Evolutionary conservation across 2,888 invertebrate genomes (phyloP).

Genomic region (Pomacea canaliculata): DNA sequence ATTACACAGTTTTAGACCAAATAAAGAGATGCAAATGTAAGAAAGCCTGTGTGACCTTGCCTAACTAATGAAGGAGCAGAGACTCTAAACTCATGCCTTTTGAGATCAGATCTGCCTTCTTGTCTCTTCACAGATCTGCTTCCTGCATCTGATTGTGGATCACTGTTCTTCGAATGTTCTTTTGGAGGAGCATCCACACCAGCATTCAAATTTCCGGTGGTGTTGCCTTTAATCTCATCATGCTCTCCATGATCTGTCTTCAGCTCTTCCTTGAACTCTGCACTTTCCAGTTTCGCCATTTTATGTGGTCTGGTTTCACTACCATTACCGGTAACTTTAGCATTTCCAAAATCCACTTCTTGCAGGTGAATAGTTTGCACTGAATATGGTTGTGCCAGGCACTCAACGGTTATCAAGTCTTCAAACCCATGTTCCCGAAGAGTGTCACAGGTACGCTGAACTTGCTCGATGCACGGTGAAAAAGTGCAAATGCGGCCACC

Average conservation of each 20-base stretch:
- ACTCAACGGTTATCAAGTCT: slow-evolving; percentile 88
- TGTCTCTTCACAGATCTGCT: no score
- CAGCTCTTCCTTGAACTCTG: neutral
- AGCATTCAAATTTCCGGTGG: slow-evolving; percentile 6
- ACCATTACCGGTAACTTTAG: neutral
- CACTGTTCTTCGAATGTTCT: neutral
- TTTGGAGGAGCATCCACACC: neutral
- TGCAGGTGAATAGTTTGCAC: slow-evolving; percentile 59
- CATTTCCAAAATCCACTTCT: slow-evolving; percentile 45
- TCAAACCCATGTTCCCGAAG: slow-evolving; percentile 83
- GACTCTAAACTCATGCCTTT: slow-evolving; percentile 64
- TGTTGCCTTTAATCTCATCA: slow-evolving; percentile 7
- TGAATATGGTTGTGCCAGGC: slow-evolving; percentile 70
- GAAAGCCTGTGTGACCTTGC: slow-evolving; percentile 96
- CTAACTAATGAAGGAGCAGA: slow-evolving; percentile 80
- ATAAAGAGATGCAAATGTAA: slow-evolving; percentile 90
- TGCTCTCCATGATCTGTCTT: neutral
- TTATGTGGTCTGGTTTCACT: neutral
- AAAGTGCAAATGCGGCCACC: slow-evolving; percentile 97
- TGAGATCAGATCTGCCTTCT: slow-evolving; percentile 6
- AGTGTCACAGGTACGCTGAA: slow-evolving; percentile 86
- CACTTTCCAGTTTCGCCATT: neutral
- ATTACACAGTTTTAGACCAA: no score
- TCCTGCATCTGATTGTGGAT: neutral
- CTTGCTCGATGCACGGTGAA: slow-evolving; percentile 99